These are phyloP conservation scores for Magallana angulata DNA, from an alignment of 1,140 invertebrate species.

Conservation along the genomic window DNA sequence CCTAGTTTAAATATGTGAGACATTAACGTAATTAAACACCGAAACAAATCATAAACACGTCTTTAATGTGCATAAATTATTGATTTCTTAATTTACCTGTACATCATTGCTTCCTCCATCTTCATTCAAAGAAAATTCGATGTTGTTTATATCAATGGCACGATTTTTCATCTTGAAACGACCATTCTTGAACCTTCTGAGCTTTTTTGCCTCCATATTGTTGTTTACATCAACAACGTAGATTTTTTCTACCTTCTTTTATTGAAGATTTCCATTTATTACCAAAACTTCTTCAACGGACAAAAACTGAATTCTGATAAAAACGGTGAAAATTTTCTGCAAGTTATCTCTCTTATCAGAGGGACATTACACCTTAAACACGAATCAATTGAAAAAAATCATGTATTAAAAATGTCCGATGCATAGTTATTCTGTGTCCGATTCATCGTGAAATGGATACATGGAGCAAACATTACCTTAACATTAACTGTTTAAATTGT, in stretches of 20 bases:
- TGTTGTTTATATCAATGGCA: background rate
- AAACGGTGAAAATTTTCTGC: background rate
- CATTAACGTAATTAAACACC: background rate
- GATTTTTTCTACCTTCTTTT: background rate
- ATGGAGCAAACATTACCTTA: too few relatives aligned
- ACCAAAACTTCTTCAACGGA: background rate
- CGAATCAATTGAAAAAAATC: too few relatives aligned
- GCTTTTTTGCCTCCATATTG: background rate
- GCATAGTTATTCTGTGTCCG: too few relatives aligned
- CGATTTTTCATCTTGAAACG: background rate
- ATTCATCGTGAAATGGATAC: too few relatives aligned
- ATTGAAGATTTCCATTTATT: background rate
- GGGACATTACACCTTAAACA: background rate
- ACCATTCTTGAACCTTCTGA: background rate
- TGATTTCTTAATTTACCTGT: too few relatives aligned
- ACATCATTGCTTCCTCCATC: too few relatives aligned
- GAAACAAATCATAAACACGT: background rate
- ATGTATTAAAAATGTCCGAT: too few relatives aligned
- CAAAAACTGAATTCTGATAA: background rate
- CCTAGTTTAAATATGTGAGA: background rate
- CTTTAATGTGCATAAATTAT: background rate
- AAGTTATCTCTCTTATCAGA: slow-evolving; percentile 6
- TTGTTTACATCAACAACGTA: slow-evolving; percentile 1
- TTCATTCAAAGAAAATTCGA: too few relatives aligned
- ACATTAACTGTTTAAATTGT: too few relatives aligned